Conservation (phyloP, 2,113 vertebrate genomes). For the Boulengeromyrus knoepffleri region DNA sequence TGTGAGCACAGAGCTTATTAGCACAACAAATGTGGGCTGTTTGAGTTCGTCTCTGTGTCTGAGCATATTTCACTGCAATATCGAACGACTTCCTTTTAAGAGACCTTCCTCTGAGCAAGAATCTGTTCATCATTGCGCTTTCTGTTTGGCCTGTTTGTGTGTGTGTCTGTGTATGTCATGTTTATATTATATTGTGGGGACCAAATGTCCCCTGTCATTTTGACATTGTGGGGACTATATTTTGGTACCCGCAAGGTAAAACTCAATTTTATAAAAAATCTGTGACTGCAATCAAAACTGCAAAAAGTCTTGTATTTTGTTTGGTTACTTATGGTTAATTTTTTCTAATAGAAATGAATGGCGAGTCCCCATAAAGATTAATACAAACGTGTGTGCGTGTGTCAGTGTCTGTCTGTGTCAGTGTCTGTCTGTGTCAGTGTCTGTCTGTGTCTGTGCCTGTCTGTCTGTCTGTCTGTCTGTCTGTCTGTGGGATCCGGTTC, state of each 20-base stretch:
- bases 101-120: background rate
- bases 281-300: too few relatives aligned
- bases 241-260: background rate
- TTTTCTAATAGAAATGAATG: too few relatives aligned
- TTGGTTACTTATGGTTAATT: too few relatives aligned
- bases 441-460: background rate
- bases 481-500: background rate
- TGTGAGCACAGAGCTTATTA: conserved; percentile 35
- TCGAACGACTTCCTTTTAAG: too few relatives aligned
- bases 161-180: background rate
- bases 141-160: background rate
- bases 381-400: background rate
- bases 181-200: too few relatives aligned
- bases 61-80: background rate
- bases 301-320: background rate
- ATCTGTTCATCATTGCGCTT: background rate
- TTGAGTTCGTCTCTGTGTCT: background rate
- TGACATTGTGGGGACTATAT: too few relatives aligned
- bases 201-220: background rate
- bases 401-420: background rate
- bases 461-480: too few relatives aligned
- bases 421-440: background rate
- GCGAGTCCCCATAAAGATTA: too few relatives aligned
- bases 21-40: conserved; percentile 12
- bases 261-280: too few relatives aligned